Evolutionary conservation across 64 coral and sea anemone genomes (phyloP), one percentile per base, ranked within the genome.

Genomic region (Actinia tenebrosa): DNA sequence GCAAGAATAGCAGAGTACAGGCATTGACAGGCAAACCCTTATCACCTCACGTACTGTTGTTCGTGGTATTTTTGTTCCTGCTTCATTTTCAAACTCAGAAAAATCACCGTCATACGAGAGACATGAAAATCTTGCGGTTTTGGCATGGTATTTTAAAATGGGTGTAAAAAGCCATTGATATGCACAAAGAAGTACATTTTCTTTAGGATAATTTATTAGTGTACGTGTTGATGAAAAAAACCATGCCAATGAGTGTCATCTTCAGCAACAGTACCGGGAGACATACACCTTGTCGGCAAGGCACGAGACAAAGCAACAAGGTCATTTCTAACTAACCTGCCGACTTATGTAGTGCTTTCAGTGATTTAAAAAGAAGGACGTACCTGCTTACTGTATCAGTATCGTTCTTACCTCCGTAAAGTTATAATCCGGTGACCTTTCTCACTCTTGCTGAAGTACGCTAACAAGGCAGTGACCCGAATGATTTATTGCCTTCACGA

Each of bases 391-490:
- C n/a, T 75, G 69, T 75, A 75, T 42, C 23, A 75, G 69, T 75
- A 42, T 75, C 69, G 26, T 11, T 75, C 63, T 66, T 23, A 42
- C 69, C 23, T 75, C 69, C 23, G 14, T 75, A 13, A 11, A 42
- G 69, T 42, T 75, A 22, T 75, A 75, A 75, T 75, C 69, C 69
- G 7, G 27, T 75, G 69, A 75, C 69, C 69, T 42, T 75, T 75
- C 10, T 75, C 69, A 30, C 69, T 75, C 23, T 75, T 75, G 69
- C 25, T 75, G 69, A 75, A 75, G 69, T 75, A 75, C 69, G 69
- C 69, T 75, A 75, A 75, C 69, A 75, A 75, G 69, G 69, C 69
- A 75, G 69, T 75, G 69, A 75, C 69, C 69, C 11, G 19, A 14
- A 30, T 75, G 69, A 75, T 75, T 75, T 75, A 75, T 75, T 75